Evolutionary conservation across 2,113 vertebrate genomes (phyloP).

Genomic region (Catagonus wagneri): DNA sequence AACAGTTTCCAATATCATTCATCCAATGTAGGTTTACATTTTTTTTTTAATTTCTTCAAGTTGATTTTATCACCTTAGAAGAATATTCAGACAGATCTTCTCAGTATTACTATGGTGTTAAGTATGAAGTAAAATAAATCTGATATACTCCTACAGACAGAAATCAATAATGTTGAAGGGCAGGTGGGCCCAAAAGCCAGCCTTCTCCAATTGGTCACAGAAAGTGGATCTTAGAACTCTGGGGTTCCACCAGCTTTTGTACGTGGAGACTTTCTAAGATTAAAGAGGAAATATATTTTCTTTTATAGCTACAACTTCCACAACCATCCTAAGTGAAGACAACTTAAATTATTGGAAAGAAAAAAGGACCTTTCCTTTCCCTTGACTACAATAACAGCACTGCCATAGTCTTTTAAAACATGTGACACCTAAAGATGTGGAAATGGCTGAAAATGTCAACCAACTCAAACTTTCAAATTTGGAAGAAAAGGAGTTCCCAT

Average conservation of each 20-base stretch:
- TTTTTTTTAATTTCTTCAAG: neutral
- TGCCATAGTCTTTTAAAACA: neutral
- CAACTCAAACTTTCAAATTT: constrained; percentile 16
- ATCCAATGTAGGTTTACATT: neutral
- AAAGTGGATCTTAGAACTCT: neutral
- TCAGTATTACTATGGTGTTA: neutral
- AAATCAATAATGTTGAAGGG: neutral
- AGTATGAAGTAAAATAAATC: neutral
- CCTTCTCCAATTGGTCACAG: neutral
- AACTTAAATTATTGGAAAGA: neutral
- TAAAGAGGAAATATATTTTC: neutral
- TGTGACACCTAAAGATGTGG: neutral
- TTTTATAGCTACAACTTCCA: neutral
- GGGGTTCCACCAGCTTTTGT: neutral
- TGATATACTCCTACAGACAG: neutral
- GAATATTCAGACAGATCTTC: neutral
- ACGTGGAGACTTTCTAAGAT: neutral
- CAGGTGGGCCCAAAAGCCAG: neutral
- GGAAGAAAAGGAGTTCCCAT: neutral
- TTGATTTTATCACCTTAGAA: neutral
- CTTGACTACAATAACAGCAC: neutral
- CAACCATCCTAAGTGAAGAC: neutral
- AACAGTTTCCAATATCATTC: neutral
- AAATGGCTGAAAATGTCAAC: constrained; percentile 49
- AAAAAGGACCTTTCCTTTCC: neutral